Evolutionary conservation across 1,140 invertebrate genomes (phyloP), one percentile per base, ranked within the genome.

Genomic region (Drosophila yakuba): DNA sequence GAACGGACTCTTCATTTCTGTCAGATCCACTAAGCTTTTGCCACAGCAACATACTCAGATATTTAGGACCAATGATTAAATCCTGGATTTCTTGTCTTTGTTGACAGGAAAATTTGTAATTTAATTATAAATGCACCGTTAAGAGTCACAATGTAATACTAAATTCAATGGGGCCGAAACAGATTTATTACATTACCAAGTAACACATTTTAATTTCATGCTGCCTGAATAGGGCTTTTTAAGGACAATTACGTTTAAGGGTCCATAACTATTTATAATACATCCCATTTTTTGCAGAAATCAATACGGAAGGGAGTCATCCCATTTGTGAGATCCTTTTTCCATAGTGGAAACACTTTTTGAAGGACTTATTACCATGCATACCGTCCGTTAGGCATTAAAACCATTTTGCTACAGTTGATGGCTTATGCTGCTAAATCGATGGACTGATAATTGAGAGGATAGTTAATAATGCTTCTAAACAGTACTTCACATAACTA

Each of bases 211-310:
- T 25, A 45, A 62, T 25, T 62, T 35, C 3, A 28, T 47, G 56
- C 20, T 4, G 6, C 32, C 8, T 14, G 12, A n/a, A 14, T 36
- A 15, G 28, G 15, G 38, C n/a, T 39, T 47, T 64, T 64, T 32
- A 64, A 64, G 62, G 57, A n/a, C 57, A 61, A 64, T 64, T 64
- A 45, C 38, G 2, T 61, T 45, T 38, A 36, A 64, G 45, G 36
- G 41, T 38, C 57, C 56, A 20, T 6, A 15, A 61, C 41, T 61
- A 62, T 64, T 64, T 64, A 64, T 64, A 20, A 32, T 15, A n/a
- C 32, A n/a, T 61, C 28, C n/a, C 23, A 25, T 14, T 7, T 17
- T 17, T 17, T 17, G 17, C 17, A 36, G 15, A 43, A 43, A 43
- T 15, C 39, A 43, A 20, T 51, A 39, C 32, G 43, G 23, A 66